phyloP scores from a whole-genome alignment of 1,140 invertebrate species.

The Probaryconus sp. region DNA sequence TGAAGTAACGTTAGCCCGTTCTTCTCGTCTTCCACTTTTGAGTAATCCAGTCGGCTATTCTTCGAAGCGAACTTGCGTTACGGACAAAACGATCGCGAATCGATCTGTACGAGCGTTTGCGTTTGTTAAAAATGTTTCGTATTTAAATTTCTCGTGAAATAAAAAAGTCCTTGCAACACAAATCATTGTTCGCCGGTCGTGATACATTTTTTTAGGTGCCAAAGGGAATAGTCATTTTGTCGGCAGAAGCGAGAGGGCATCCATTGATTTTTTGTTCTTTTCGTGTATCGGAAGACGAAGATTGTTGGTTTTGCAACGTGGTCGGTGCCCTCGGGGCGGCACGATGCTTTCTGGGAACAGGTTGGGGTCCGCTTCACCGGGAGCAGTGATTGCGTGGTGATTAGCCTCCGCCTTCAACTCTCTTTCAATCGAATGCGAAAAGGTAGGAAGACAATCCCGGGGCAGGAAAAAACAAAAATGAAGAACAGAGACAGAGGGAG shows the following conservation, averaged over 20 bases:
- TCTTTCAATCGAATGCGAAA: constrained; percentile 61
- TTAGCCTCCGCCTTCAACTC: constrained; percentile 73
- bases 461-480: constrained; percentile 16
- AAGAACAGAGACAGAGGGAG: constrained; percentile 8
- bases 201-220: constrained; percentile 59
- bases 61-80: too few relatives aligned
- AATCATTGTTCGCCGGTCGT: constrained; percentile 26
- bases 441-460: constrained; percentile 18
- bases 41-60: too few relatives aligned
- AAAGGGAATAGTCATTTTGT: constrained; percentile 61
- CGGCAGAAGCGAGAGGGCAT: constrained; percentile 58
- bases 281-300: constrained; percentile 68
- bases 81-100: too few relatives aligned
- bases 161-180: constrained; percentile 2
- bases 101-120: too few relatives aligned
- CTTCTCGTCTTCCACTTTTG: too few relatives aligned
- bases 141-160: too few relatives aligned
- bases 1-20: too few relatives aligned
- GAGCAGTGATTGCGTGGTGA: constrained; percentile 75
- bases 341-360: constrained; percentile 73
- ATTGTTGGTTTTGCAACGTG: constrained; percentile 75
- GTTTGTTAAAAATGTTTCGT: constrained; percentile 11
- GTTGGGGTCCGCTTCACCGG: constrained; percentile 68
- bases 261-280: constrained; percentile 42
- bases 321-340: constrained; percentile 66